A percentile compares a stretch with the other conserved stretches of the same genome.
Conservation (phyloP, 2,888 invertebrate species). For the Brachyptera putata region DNA sequence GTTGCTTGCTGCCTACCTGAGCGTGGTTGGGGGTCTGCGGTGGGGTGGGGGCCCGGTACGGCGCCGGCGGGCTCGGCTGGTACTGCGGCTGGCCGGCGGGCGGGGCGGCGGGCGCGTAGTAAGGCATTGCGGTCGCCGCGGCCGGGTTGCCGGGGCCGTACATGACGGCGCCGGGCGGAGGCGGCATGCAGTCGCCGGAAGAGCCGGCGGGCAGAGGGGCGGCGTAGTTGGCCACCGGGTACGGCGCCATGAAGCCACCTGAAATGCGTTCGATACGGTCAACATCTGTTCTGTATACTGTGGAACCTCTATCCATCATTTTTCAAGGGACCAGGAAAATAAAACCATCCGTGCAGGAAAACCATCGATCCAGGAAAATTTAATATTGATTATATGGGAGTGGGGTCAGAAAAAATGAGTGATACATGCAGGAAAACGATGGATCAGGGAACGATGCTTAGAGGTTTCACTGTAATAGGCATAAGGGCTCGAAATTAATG, state of each 20-base stretch:
- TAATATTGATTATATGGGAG: too few species aligned
- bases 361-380: too few species aligned
- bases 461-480: too few species aligned
- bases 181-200: slow-evolving; percentile 25
- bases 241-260: slow-evolving; percentile 4
- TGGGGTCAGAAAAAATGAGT: too few species aligned
- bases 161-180: slow-evolving; percentile 16
- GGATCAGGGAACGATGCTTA: too few species aligned
- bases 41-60: slow-evolving; percentile 29
- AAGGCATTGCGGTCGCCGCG: slow-evolving; percentile 6
- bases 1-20: slow-evolving; percentile 22
- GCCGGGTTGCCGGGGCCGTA: slow-evolving; percentile 26
- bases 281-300: too few species aligned
- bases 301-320: too few species aligned
- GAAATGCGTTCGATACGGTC: too few species aligned
- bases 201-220: neutral
- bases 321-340: too few species aligned
- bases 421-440: too few species aligned
- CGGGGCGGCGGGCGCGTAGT: slow-evolving; percentile 1
- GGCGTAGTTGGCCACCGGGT: neutral
- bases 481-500: too few species aligned
- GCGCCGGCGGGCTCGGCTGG: neutral
- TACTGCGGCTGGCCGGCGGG: slow-evolving; percentile 7
- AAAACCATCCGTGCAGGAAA: too few species aligned
- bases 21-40: slow-evolving; percentile 32